These are phyloP conservation scores for Pyrochroa serraticornis DNA, from an alignment of 2,888 invertebrate species.

Conservation along the genomic window DNA sequence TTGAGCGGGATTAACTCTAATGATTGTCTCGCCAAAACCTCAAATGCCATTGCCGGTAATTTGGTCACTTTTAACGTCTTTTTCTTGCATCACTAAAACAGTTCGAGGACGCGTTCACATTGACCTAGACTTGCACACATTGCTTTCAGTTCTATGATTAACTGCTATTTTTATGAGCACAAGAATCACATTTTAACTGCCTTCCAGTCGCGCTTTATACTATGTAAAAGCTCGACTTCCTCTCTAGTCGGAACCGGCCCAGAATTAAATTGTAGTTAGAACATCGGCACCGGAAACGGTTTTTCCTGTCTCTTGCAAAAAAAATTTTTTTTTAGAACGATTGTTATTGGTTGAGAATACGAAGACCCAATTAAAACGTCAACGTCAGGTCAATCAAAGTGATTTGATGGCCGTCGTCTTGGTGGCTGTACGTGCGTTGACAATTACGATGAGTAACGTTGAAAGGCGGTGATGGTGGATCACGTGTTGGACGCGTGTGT, in stretches of 20 bases:
- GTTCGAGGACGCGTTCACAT: conserved; percentile 2
- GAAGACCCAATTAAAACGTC: conserved; percentile 15
- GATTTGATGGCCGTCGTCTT: neutral
- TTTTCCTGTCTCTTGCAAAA: neutral
- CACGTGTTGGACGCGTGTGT: conserved; percentile 26
- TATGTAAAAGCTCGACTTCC: conserved; percentile 14
- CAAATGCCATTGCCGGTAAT: too few species aligned
- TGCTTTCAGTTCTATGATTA: conserved; percentile 14
- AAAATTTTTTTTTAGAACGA: neutral
- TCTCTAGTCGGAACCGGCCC: neutral
- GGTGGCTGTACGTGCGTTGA: conserved; percentile 10
- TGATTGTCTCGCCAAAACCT: too few species aligned
- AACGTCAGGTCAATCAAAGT: conserved; percentile 8
- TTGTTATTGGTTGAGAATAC: neutral
- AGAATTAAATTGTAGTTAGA: conserved; percentile 17
- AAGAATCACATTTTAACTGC: conserved; percentile 18
- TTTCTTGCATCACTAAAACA: too few species aligned
- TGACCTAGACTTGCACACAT: conserved; percentile 22
- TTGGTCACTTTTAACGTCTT: too few species aligned
- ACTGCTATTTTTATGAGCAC: conserved; percentile 22
- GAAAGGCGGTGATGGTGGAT: conserved; percentile 9
- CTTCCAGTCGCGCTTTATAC: conserved; percentile 22
- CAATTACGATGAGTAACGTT: conserved; percentile 8
- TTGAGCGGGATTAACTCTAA: too few species aligned
- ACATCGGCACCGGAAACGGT: conserved; percentile 11